phyloP scores from a whole-genome alignment of 1,140 invertebrate genomes.

The Hylaeus volcanicus region DNA sequence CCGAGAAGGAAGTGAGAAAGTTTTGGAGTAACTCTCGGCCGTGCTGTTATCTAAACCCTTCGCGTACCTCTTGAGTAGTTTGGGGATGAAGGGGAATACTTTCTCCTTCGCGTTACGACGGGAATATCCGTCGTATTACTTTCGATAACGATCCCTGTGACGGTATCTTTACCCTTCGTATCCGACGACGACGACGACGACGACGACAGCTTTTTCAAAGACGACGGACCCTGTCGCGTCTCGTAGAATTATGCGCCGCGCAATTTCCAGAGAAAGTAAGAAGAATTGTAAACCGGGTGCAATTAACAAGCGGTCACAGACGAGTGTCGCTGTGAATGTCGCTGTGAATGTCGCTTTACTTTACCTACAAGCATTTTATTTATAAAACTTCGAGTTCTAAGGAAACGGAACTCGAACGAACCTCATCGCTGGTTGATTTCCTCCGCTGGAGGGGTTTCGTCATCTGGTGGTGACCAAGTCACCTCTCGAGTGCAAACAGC shows the following conservation, averaged over 20 bases:
- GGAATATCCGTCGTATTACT: slow-evolving; percentile 44
- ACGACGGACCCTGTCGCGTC: not conserved
- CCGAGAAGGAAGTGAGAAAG: slow-evolving; percentile 54
- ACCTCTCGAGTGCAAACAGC: no score
- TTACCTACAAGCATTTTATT: no score
- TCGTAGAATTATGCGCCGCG: no score
- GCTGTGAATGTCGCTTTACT: no score
- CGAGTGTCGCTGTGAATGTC: no score
- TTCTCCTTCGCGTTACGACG: slow-evolving; percentile 36
- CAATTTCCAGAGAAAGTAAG: not conserved
- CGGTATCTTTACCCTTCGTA: slow-evolving; percentile 6
- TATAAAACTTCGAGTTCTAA: no score
- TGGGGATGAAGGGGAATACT: slow-evolving; percentile 51
- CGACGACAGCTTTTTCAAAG: slow-evolving; percentile 15
- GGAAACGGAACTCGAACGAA: no score
- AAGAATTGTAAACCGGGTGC: no score
- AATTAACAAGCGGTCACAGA: not conserved
- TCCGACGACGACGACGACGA: slow-evolving; percentile 7
- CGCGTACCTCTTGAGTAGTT: slow-evolving; percentile 58
- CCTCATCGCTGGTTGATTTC: no score
- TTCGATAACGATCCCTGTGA: slow-evolving; percentile 47
- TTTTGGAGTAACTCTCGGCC: slow-evolving; percentile 58
- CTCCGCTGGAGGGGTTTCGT: no score
- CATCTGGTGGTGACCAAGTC: no score
- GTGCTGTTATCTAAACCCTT: slow-evolving; percentile 65